These are phyloP conservation scores for Acholoe squamosa DNA, from an alignment of 2,888 invertebrate genomes.

Conservation along the genomic window DNA sequence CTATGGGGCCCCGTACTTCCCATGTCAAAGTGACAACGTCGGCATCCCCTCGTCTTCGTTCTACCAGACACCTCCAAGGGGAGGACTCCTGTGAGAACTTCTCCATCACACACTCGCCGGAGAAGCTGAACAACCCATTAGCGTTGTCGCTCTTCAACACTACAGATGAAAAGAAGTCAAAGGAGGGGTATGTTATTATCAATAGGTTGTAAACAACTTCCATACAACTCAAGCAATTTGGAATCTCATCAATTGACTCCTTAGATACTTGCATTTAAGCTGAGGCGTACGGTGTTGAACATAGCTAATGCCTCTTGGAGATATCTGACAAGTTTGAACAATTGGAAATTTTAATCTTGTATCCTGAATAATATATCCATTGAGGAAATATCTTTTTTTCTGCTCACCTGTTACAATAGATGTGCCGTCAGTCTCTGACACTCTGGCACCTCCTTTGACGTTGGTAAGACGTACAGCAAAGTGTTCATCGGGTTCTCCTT, in stretches of 20 bases:
- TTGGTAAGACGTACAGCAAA: constrained; percentile 78
- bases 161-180: constrained; percentile 63
- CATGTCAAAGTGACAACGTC: constrained; percentile 78
- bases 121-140: constrained; percentile 81
- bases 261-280: too few relatives aligned
- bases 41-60: constrained; percentile 77
- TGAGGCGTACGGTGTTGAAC: too few relatives aligned
- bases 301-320: too few relatives aligned
- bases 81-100: constrained; percentile 71
- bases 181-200: too few relatives aligned
- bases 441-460: constrained; percentile 77
- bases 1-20: constrained; percentile 70
- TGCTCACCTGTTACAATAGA: constrained; percentile 78
- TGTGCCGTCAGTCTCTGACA: constrained; percentile 73
- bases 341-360: too few relatives aligned
- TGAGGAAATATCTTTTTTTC: too few relatives aligned
- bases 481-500: constrained; percentile 79
- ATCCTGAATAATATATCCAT: too few relatives aligned
- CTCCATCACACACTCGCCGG: constrained; percentile 75
- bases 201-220: too few relatives aligned
- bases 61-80: constrained; percentile 75
- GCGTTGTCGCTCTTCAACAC: constrained; percentile 83
- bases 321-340: too few relatives aligned
- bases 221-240: too few relatives aligned
- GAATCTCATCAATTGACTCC: too few relatives aligned